Conservation (phyloP, 2,797 vertebrate genomes). For the Carduelis carduelis region DNA sequence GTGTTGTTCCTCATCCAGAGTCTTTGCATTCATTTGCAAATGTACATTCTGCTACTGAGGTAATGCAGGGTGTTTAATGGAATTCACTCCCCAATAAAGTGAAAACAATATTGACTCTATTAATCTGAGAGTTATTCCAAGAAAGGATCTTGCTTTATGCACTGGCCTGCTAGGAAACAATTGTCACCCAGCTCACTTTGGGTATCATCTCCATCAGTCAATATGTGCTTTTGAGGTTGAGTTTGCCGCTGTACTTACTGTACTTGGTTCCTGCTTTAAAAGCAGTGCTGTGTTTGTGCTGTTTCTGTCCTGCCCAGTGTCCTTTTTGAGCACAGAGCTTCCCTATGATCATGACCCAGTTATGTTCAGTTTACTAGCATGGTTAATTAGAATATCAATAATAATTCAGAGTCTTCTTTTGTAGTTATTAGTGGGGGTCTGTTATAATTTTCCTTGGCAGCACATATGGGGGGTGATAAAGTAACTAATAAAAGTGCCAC, state of each 20-base stretch:
- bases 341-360: neutral
- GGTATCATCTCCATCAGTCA: neutral
- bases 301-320: neutral
- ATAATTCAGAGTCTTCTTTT: conserved; percentile 57
- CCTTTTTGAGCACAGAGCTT: neutral
- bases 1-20: neutral
- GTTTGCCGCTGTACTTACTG: neutral
- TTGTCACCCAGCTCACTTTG: neutral
- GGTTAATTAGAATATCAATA: conserved; percentile 70
- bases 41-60: neutral
- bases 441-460: conserved; percentile 67
- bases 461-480: conserved; percentile 70
- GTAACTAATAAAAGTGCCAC: conserved; percentile 68
- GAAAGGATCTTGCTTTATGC: neutral
- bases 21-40: neutral
- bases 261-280: neutral
- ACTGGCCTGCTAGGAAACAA: neutral
- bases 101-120: neutral
- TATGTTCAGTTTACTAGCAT: conserved; percentile 52
- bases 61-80: neutral
- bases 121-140: neutral
- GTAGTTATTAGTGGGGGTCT: conserved; percentile 33
- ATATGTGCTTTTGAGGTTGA: neutral
- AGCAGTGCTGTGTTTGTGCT: neutral
- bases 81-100: neutral